Percentiles rank a stretch among this genome's conserved stretches.
Conservation (phyloP, 1,140 invertebrate genomes). For the Euura saliciscinereae region DNA sequence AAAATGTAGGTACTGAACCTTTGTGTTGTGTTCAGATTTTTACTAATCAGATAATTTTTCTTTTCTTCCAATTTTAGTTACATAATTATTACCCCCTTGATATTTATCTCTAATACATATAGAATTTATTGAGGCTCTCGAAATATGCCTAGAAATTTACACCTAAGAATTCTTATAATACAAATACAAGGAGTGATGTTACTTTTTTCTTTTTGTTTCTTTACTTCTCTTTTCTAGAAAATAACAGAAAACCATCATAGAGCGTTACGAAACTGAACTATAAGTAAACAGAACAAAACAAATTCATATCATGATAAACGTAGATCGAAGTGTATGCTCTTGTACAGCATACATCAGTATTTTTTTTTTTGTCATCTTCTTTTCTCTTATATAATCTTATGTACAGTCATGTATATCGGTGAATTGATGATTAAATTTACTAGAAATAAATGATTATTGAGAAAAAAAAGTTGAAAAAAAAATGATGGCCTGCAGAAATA, state of each 20-base stretch:
- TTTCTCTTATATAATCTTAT: constrained; percentile 1
- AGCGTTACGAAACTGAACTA: neutral
- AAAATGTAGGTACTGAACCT: too few species aligned
- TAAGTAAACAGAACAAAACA: neutral
- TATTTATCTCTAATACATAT: constrained; percentile 1
- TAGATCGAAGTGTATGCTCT: too few species aligned
- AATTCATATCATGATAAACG: too few species aligned
- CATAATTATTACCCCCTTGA: neutral
- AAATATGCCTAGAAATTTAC: neutral
- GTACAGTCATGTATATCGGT: neutral
- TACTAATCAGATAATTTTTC: neutral
- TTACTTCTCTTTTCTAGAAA: neutral
- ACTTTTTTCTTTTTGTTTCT: neutral
- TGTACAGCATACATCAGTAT: too few species aligned
- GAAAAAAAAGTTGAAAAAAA: too few species aligned
- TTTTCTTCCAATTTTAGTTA: neutral
- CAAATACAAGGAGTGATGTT: neutral
- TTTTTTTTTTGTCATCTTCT: neutral
- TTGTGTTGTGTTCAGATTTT: too few species aligned
- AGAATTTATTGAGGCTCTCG: neutral
- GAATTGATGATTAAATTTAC: neutral
- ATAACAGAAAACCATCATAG: neutral
- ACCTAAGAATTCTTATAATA: neutral
- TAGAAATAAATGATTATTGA: too few species aligned
- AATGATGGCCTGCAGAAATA: too few species aligned